phyloP scores from a whole-genome alignment of 2,113 vertebrate species.

The Cichladusa arquata region DNA sequence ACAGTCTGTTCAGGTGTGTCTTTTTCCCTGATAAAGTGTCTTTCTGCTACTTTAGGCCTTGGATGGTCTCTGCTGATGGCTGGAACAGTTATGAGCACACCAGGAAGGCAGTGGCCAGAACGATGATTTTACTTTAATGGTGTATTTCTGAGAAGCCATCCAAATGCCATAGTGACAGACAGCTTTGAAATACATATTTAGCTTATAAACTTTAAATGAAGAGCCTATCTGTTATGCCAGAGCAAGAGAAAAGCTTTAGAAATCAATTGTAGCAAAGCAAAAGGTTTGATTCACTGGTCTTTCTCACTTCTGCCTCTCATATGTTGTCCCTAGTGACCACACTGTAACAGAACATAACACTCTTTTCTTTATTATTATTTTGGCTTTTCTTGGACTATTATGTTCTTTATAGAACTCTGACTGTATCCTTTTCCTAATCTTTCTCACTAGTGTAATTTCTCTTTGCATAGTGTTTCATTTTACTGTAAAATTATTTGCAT shows the following conservation, averaged over 20 bases:
- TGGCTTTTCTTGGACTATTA: background rate
- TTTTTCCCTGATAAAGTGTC: too few species aligned
- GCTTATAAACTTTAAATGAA: background rate
- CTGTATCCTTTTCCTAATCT: background rate
- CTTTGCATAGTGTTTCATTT: background rate
- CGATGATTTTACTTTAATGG: rapidly evolving
- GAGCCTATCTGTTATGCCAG: background rate
- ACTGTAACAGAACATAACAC: background rate
- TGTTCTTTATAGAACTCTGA: background rate
- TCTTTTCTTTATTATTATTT: background rate
- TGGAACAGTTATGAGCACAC: background rate
- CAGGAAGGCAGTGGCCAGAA: background rate
- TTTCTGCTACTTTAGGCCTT: too few species aligned
- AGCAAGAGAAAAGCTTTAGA: background rate
- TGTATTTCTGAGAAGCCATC: background rate
- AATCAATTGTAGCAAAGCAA: background rate
- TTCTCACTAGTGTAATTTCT: background rate
- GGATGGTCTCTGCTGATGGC: too few species aligned
- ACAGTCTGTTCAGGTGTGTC: too few species aligned
- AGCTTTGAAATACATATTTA: background rate
- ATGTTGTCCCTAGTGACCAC: background rate
- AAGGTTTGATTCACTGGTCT: background rate
- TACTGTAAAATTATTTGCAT: background rate
- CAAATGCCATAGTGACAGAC: background rate
- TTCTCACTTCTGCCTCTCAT: background rate